Evolutionary conservation across 2,888 invertebrate genomes (phyloP).

Genomic region (Liodrosophila aerea): DNA sequence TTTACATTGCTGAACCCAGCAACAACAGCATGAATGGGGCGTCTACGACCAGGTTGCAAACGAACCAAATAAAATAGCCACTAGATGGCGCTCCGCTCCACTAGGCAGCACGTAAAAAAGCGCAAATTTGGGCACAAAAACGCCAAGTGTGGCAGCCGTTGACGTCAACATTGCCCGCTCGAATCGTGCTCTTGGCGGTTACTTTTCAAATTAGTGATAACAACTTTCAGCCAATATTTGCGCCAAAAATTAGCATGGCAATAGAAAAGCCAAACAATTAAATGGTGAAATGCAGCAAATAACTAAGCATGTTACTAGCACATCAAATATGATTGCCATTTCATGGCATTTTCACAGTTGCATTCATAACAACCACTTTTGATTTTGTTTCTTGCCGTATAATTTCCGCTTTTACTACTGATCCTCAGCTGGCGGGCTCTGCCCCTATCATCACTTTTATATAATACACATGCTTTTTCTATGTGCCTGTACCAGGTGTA

Average conservation of each 20-base stretch:
- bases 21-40: too few relatives aligned
- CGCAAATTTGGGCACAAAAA: too few relatives aligned
- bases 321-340: conserved; percentile 37
- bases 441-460: conserved; percentile 58
- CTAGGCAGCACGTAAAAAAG: too few relatives aligned
- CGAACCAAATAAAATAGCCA: too few relatives aligned
- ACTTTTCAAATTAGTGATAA: conserved; percentile 32
- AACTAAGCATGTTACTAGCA: conserved; percentile 18
- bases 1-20: too few relatives aligned
- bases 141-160: too few relatives aligned
- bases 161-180: not conserved
- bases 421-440: too few relatives aligned
- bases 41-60: too few relatives aligned
- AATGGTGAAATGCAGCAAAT: conserved; percentile 41
- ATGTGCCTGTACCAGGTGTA: conserved; percentile 11
- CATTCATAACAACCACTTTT: conserved; percentile 47
- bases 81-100: too few relatives aligned
- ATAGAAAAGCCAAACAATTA: conserved; percentile 14
- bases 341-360: conserved; percentile 38
- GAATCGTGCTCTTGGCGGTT: conserved; percentile 38
- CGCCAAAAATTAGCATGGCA: too few relatives aligned
- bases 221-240: conserved; percentile 9
- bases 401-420: conserved; percentile 50
- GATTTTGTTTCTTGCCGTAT: conserved; percentile 43
- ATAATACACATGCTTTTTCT: conserved; percentile 59